Evolutionary conservation across 2,113 vertebrate genomes (phyloP).

Genomic region (Holacanthus passer): DNA sequence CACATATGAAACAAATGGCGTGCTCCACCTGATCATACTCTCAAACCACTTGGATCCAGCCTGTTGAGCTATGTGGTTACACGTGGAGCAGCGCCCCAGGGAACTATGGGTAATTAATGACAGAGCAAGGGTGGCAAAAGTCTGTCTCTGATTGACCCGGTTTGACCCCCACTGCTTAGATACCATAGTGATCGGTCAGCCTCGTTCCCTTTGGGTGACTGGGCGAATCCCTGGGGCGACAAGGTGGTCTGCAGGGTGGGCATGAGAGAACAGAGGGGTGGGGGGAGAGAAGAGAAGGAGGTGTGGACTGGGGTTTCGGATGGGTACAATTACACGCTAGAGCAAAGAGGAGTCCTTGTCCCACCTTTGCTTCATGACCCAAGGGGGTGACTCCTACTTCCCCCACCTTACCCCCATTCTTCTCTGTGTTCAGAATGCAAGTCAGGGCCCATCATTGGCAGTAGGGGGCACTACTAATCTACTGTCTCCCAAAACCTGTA

Average conservation of each 20-base stretch:
- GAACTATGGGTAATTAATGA: conserved; percentile 79
- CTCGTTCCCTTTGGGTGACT: conserved; percentile 68
- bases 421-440: conserved; percentile 22
- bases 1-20: conserved; percentile 36
- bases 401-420: conserved; percentile 25
- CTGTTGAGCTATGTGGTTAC: conserved; percentile 51
- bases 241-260: conserved; percentile 63
- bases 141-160: conserved; percentile 78
- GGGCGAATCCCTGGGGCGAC: conserved; percentile 66
- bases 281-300: conserved; percentile 27
- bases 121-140: conserved; percentile 70
- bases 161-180: conserved; percentile 72
- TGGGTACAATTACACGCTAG: conserved; percentile 75
- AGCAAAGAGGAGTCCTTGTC: conserved; percentile 71
- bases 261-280: conserved; percentile 46
- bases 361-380: conserved; percentile 65
- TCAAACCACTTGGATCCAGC: conserved; percentile 26
- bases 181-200: conserved; percentile 62
- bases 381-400: conserved; percentile 36
- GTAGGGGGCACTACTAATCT: conserved; percentile 56
- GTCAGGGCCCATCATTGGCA: conserved; percentile 3
- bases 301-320: conserved; percentile 48
- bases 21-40: conserved; percentile 53
- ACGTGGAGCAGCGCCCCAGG: conserved; percentile 60
- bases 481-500: neutral